Evolutionary conservation across 2,888 invertebrate genomes (phyloP).

Genomic region (Azorinus chamasolen): DNA sequence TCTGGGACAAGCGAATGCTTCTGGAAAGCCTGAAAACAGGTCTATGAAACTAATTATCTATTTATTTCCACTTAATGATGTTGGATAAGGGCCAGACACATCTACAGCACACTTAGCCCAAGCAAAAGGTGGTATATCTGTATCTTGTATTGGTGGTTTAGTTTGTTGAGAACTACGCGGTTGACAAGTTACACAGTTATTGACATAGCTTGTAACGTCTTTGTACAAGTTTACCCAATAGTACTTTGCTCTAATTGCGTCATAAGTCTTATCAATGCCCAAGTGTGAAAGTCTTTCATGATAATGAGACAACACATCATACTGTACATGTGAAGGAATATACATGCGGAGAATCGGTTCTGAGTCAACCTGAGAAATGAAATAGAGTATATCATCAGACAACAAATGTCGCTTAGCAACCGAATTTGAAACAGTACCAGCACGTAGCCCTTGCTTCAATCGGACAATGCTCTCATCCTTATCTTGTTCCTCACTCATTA

Average conservation of each 20-base stretch:
- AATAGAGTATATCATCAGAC: too few relatives aligned
- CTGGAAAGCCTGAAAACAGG: conserved; percentile 20
- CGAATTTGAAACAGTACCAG: too few relatives aligned
- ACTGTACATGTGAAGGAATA: too few relatives aligned
- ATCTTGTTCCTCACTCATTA: too few relatives aligned
- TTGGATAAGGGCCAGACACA: conserved; percentile 14
- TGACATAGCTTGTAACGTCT: conserved; percentile 1
- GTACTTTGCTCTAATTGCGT: not conserved
- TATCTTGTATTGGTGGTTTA: not conserved
- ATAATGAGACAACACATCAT: too few relatives aligned
- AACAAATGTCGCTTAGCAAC: too few relatives aligned
- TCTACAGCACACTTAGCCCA: not conserved
- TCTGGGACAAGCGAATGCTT: conserved; percentile 24
- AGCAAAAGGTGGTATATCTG: conserved; percentile 5
- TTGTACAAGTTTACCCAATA: conserved; percentile 5
- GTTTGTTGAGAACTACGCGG: not conserved
- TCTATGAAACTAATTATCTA: conserved; percentile 8
- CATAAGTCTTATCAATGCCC: not conserved
- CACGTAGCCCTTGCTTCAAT: too few relatives aligned
- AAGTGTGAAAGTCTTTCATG: too few relatives aligned
- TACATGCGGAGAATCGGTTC: too few relatives aligned
- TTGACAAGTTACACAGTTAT: not conserved
- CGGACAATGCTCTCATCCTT: too few relatives aligned
- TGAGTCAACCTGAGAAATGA: too few relatives aligned
- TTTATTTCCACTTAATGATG: not conserved